These are phyloP conservation scores for Vombatus ursinus DNA, from an alignment of 2,113 vertebrate species.

Conservation along the genomic window DNA sequence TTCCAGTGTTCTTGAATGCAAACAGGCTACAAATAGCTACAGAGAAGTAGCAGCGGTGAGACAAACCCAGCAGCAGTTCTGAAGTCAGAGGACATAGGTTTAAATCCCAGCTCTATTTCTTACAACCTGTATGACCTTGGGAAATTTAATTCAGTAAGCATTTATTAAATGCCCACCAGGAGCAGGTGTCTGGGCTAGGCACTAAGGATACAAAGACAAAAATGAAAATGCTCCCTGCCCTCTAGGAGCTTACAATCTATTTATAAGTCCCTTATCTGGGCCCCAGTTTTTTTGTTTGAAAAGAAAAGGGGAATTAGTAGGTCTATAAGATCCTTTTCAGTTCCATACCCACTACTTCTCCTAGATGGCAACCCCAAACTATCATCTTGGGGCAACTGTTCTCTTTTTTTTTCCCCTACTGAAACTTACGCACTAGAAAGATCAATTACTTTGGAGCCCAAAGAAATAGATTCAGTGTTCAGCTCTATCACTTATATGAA, in stretches of 20 bases:
- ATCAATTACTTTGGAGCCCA: not conserved
- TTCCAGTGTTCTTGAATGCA: not conserved
- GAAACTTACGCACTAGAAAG: not conserved
- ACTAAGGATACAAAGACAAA: not conserved
- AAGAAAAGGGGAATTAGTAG: not conserved
- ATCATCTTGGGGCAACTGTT: not conserved
- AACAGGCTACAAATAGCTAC: not conserved
- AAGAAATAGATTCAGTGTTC: not conserved
- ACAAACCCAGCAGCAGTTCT: rapidly evolving
- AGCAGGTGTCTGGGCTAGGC: not conserved
- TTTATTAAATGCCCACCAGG: not conserved
- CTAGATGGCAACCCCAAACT: not conserved
- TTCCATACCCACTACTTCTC: not conserved
- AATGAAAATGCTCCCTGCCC: not conserved
- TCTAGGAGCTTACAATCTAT: not conserved
- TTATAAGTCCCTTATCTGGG: not conserved
- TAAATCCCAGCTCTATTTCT: not conserved
- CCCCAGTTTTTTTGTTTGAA: not conserved
- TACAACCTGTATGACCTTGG: not conserved
- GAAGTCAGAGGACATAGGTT: rapidly evolving
- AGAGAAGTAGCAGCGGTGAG: not conserved
- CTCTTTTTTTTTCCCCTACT: too few relatives aligned
- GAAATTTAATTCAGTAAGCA: not conserved
- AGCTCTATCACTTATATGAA: not conserved
- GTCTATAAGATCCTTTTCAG: not conserved